Base-by-base conservation (phyloP, 1,140 invertebrate genomes). In the Drosophila lacteicornis region DNA sequence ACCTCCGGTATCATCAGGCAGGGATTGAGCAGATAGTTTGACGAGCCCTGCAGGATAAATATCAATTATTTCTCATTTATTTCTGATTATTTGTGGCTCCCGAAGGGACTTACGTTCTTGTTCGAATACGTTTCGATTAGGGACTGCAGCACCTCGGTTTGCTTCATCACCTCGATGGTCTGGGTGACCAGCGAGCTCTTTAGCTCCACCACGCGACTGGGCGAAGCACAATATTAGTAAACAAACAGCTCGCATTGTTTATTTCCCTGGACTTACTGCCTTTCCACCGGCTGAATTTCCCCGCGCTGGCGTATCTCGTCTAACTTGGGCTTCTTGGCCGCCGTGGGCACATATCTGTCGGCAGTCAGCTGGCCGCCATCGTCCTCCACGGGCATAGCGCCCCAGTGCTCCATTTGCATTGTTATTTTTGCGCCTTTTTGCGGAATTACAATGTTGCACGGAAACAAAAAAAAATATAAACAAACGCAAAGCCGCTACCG, bases 111-210 rank as follows among this genome's bases (percentile, higher is more conserved):
- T 81, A 90, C 91, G 49, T 92, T 92, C 67, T 92, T 92, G 42
- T 87, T 92, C 0, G 92, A 92, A 46, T 92, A 92, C 1, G 92
- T 92, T 47, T 92, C 92, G 36, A 92, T 92, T 13, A 92, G 75
- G 2, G 91, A 92, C 55, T 92, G 92, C 17, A 92, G 56, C 71
- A 92, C 75, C 73, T 92, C 92, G 4, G 92, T 92, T 73, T 92
- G 92, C 42, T 92, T 92, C 92, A 92, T 92, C 57, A 92, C 92
- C 67, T 92, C 92, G 12, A 92, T 92, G 25, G 91, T 92, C 70
- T 92, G 92, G 11, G 91, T 92, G 7, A 92, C 79, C 49, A 92
- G 47, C 0, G 91, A 87, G 57, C 92, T 92, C 27, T 79, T 84
- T 0, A 92, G 59, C 73, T 91, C 90, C 13, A 92, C 47, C 27